A percentile compares a stretch with the other conserved stretches of the same genome.
Evolutionary conservation across 2,888 invertebrate genomes (phyloP).

Genomic region (Carterocephalus palaemon): DNA sequence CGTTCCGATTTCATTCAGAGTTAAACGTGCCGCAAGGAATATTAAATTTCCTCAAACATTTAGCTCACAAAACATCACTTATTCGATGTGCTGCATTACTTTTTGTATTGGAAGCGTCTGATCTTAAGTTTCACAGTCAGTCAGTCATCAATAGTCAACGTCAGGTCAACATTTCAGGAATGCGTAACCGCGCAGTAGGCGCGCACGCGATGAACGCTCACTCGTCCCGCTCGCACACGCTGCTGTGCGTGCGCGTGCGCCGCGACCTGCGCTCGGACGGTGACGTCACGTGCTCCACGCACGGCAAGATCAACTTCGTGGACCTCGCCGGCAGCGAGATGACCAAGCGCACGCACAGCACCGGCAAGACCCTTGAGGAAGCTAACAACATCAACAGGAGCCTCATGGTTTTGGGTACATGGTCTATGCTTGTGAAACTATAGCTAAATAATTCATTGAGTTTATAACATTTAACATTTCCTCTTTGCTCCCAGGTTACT

Average conservation of each 20-base stretch:
- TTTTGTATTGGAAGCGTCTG: no score
- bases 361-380: conserved; percentile 92
- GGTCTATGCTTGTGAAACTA: no score
- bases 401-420: conserved; percentile 92
- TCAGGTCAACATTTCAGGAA: conserved; percentile 83
- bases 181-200: conserved; percentile 93
- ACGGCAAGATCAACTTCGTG: conserved; percentile 97
- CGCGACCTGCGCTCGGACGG: conserved; percentile 89
- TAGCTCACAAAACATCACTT: no score
- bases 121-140: no score
- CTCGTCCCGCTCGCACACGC: conserved; percentile 94
- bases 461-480: neutral
- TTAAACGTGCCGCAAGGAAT: no score
- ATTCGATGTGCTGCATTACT: no score
- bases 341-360: conserved; percentile 93
- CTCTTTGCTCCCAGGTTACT: conserved; percentile 92
- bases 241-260: conserved; percentile 93
- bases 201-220: conserved; percentile 95
- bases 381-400: conserved; percentile 98
- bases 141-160: no score
- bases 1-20: no score
- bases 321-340: conserved; percentile 98
- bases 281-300: conserved; percentile 91
- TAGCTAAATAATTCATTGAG: neutral
- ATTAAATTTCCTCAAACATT: no score